Evolutionary conservation across 2,888 invertebrate genomes (phyloP).

Genomic region (Diaphora mendica): DNA sequence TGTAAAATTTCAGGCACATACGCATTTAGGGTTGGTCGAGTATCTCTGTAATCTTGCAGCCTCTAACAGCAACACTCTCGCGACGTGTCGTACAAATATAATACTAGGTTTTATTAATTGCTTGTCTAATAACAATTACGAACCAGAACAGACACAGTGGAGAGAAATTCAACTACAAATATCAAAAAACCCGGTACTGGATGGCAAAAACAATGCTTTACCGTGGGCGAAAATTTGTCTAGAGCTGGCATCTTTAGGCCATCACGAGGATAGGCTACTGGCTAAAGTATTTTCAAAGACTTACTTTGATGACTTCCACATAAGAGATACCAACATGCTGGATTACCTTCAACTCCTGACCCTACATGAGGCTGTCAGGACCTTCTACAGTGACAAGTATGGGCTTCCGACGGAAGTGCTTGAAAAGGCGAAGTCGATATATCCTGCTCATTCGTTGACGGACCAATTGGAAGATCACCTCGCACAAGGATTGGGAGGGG

Average conservation of each 20-base stretch:
- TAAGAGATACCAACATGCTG: conserved; percentile 68
- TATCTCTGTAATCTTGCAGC: conserved; percentile 83
- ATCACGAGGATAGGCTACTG: conserved; percentile 85
- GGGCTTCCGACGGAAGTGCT: conserved; percentile 73
- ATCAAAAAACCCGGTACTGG: conserved; percentile 70
- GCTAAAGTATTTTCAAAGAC: conserved; percentile 81
- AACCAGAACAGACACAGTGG: conserved; percentile 84
- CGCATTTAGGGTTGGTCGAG: conserved; percentile 85
- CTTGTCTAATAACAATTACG: conserved; percentile 87
- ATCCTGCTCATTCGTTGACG: conserved; percentile 64
- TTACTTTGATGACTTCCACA: conserved; percentile 75
- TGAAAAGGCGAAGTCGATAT: conserved; percentile 65
- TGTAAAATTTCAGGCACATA: conserved; percentile 79
- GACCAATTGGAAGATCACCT: conserved; percentile 80
- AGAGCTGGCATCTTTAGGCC: conserved; percentile 86
- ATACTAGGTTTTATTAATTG: conserved; percentile 84
- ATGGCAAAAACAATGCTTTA: conserved; percentile 69
- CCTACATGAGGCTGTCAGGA: conserved; percentile 85
- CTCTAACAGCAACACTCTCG: conserved; percentile 70
- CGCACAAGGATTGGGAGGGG: conserved; percentile 85
- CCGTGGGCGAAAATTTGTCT: conserved; percentile 85
- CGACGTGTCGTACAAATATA: conserved; percentile 70
- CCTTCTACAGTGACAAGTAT: conserved; percentile 74
- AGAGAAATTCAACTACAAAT: conserved; percentile 75
- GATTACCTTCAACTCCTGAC: conserved; percentile 83